Evolutionary conservation across 1,140 invertebrate species (phyloP), one percentile per base, ranked within the genome.

Genomic region (Cepaea nemoralis): DNA sequence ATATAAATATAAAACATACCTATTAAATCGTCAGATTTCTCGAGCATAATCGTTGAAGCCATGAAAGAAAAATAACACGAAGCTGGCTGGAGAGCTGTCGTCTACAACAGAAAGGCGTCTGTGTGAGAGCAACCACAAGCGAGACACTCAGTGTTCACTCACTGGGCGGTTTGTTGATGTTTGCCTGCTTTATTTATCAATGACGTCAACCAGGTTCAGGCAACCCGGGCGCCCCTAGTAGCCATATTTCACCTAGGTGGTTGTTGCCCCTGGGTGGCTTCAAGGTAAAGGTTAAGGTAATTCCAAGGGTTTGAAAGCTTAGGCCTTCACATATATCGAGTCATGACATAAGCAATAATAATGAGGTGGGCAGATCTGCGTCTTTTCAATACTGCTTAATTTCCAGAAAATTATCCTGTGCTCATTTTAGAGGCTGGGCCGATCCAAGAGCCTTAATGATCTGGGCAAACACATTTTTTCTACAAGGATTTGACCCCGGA

Each of bases 161-260:
- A 27, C 42, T 5, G 22, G 14, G 27, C 33, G 71, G 71, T 74
- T 74, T 74, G 71, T 74, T 74, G 71, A 74, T 74, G 33, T 50
- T 74, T n/a, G 48, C 39, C 42, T n/a, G 71, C 42, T 74, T 74
- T 74, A 74, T 74, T 74, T 74, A 74, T 27, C 10, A 48, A 27
- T 74, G 71, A 74, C 71, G 71, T 74, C 39, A 48, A 45, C 37
- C 33, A 27, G 71, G 71, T 74, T 42, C 27, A 27, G 12, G 42
- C n/a, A 27, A 24, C 40, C 19, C 69, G 42, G 50, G 71, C 71
- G 71, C 71, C 71, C 71, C 71, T 74, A 48, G 71, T 74, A 48
- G 71, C 50, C 48, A 74, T 74, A 74, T 33, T 48, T 42, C 0
- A 31, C 10, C 27, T 6, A 63, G 5, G 6, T 22, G 27, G 27